Percentiles rank a stretch among this genome's conserved stretches.
phyloP scores from a whole-genome alignment of 2,113 vertebrate species.

The Sprattus sprattus region DNA sequence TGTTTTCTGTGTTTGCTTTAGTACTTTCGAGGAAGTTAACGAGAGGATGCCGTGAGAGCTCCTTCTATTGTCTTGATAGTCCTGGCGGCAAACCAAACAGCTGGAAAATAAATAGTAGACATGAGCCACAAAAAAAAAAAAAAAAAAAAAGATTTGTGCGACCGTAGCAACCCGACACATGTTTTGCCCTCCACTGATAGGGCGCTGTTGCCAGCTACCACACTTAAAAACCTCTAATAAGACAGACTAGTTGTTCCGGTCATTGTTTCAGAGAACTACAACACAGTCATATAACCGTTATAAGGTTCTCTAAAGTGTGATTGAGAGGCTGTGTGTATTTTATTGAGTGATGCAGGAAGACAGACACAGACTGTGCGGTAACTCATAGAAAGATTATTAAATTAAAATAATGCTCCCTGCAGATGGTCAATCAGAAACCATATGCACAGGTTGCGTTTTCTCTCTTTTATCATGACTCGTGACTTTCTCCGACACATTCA shows the following conservation, averaged over 20 bases:
- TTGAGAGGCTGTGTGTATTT: background rate
- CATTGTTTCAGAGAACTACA: background rate
- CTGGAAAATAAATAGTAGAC: slow-evolving; percentile 5
- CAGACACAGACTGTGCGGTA: background rate
- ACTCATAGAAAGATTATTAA: background rate
- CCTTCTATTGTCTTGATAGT: background rate
- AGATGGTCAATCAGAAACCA: background rate
- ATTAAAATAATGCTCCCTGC: background rate
- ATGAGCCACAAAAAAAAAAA: background rate
- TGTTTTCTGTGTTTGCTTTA: background rate
- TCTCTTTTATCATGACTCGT: background rate
- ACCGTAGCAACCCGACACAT: background rate
- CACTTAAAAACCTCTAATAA: background rate
- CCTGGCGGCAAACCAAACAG: background rate
- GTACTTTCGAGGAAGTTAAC: background rate
- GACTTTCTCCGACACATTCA: background rate
- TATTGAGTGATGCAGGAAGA: background rate
- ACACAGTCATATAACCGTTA: background rate
- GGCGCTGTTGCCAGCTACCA: background rate
- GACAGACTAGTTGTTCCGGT: background rate
- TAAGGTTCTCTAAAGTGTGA: background rate
- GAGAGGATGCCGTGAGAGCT: background rate
- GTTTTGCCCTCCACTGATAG: background rate
- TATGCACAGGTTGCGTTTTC: background rate
- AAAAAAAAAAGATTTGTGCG: background rate